Percentiles rank a stretch among this genome's conserved stretches.
Evolutionary conservation across 2,888 invertebrate genomes (phyloP).

Genomic region (Fissipunctia ypsillon): DNA sequence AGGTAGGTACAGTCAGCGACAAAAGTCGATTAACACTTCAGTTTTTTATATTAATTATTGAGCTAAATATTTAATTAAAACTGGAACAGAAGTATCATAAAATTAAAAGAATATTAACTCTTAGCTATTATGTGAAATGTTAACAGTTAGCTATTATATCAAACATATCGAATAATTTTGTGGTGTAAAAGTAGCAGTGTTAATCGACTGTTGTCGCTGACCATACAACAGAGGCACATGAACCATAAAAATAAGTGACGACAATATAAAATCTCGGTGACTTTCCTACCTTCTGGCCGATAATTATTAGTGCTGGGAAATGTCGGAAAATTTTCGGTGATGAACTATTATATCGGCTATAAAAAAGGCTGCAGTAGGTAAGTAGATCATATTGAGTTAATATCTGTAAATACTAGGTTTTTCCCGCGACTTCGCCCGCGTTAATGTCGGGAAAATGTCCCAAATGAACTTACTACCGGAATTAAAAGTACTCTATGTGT

Average conservation of each 20-base stretch:
- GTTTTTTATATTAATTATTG: too few relatives aligned
- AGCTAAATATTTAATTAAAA: too few relatives aligned
- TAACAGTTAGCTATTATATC: background rate
- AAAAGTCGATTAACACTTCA: too few relatives aligned
- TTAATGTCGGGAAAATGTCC: too few relatives aligned
- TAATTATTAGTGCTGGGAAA: background rate
- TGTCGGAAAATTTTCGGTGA: background rate
- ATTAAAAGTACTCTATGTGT: too few relatives aligned
- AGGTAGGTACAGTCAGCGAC: too few relatives aligned
- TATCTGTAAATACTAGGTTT: background rate
- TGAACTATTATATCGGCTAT: background rate
- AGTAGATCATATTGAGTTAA: background rate
- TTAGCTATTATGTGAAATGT: too few relatives aligned
- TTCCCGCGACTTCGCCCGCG: too few relatives aligned
- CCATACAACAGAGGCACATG: background rate
- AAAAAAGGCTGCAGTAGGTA: background rate
- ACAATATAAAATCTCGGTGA: slow-evolving; percentile 2
- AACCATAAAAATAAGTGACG: background rate
- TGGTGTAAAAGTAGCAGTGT: background rate
- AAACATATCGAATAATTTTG: background rate
- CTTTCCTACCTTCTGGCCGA: background rate
- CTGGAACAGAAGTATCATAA: too few relatives aligned
- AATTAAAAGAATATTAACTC: too few relatives aligned
- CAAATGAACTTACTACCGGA: too few relatives aligned
- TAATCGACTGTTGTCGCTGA: background rate